Base-by-base conservation (phyloP, 1,140 invertebrate genomes). In the Drosophila yakuba region DNA sequence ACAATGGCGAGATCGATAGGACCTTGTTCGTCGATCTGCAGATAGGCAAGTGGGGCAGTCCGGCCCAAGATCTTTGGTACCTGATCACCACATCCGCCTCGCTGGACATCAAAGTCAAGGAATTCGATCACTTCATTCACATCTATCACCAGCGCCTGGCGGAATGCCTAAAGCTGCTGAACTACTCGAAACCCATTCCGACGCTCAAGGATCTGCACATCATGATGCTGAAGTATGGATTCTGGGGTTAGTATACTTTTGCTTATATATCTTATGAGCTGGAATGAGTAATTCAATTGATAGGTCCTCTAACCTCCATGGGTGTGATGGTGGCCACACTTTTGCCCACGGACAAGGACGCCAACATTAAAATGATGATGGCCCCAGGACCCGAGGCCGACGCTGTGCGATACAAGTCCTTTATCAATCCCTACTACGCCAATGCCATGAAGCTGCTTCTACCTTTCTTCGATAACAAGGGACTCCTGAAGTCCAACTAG, bases 111-210 rank as follows among this genome's bases (percentile, higher is more conserved):
- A 84, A 79, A 39, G 28, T 74, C 4, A 81, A 73, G 20, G 83
- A 90, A 39, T 91, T 91, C 10, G 89, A 91, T 61, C 55, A 77
- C n/a, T 81, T 90, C 2, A 74, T 91, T 23, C n/a, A 68, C n/a
- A 78, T 86, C 11, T 91, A 91, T 58, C 89, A 91, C 10, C 48
- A 73, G 35, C 73, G 74, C 7, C 50, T 91, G 38, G 54, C 57
- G 0, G 72, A 90, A 28, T 81, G 83, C 47, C 60, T 91, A 0
- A 66, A 79, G 35, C 6, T 84, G 0, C 39, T 91, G 1, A 81
- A 81, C 1, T 91, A 91, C 52, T 12, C 67, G 7, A 88, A 84
- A 14, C 47, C 23, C 4, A 73, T 88, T 55, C 86, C 83, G 20
- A 61, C 68, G 1, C 47, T 91, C 2, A 86, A 44, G 36, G 72